These are phyloP conservation scores for Catocala sponsa DNA, from an alignment of 2,888 invertebrate species.

Conservation along the genomic window DNA sequence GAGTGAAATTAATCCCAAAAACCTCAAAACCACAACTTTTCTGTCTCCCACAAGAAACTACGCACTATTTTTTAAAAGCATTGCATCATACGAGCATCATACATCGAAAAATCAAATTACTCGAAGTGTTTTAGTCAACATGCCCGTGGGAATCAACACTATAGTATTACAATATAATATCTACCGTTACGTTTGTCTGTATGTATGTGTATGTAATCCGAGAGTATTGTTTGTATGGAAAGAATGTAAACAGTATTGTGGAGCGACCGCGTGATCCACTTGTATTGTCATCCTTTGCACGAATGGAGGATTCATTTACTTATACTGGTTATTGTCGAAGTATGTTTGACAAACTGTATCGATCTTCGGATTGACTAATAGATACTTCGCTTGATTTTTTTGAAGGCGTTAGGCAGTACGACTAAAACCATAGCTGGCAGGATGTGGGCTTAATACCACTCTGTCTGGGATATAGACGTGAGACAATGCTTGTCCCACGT, in stretches of 20 bases:
- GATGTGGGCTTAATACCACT: no score
- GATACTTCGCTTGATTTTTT: no score
- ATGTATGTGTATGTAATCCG: constrained; percentile 28
- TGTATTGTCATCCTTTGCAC: constrained; percentile 10
- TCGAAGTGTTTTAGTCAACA: constrained; percentile 47
- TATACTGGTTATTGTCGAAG: no score
- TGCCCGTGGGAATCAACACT: constrained; percentile 33
- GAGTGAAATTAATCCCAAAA: no score
- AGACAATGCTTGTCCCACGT: no score
- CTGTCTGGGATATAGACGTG: no score
- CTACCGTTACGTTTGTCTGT: constrained; percentile 7
- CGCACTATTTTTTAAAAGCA: neutral
- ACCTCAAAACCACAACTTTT: no score
- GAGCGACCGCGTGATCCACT: constrained; percentile 30
- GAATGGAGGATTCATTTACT: no score
- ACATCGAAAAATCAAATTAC: constrained; percentile 37
- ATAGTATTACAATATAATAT: constrained; percentile 41
- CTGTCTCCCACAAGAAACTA: constrained; percentile 14
- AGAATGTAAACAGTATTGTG: constrained; percentile 50
- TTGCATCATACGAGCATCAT: neutral
- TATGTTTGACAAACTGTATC: no score
- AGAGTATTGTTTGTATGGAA: constrained; percentile 44
- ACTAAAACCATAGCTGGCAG: no score
- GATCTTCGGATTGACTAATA: no score
- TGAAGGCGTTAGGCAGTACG: no score